Percentiles rank a stretch among this genome's conserved stretches.
Evolutionary conservation across 2,797 vertebrate genomes (phyloP).

Genomic region (Vireo griseus): DNA sequence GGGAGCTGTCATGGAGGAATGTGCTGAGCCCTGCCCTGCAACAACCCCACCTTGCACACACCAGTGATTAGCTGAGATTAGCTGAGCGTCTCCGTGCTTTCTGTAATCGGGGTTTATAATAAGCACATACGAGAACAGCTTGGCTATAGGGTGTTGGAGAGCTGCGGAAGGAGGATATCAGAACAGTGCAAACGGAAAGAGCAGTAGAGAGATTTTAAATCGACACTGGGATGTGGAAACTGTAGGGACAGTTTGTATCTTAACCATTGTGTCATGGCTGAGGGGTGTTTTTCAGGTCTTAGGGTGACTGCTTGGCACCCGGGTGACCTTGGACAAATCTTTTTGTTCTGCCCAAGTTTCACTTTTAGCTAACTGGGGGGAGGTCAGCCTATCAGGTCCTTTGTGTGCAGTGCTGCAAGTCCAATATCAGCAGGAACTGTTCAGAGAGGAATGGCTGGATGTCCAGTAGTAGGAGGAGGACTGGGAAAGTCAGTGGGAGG

Average conservation of each 20-base stretch:
- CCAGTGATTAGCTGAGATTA: conserved; percentile 19
- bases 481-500: background rate
- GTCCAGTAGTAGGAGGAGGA: background rate
- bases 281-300: background rate
- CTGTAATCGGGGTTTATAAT: background rate
- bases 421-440: background rate
- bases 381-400: background rate
- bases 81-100: background rate
- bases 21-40: background rate
- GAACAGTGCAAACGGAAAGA: background rate
- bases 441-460: background rate
- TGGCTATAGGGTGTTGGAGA: background rate
- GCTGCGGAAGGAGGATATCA: background rate
- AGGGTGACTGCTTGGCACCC: background rate
- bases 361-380: background rate
- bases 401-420: background rate
- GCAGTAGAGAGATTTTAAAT: background rate
- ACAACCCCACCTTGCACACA: background rate
- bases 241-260: background rate
- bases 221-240: fast-evolving
- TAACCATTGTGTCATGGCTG: background rate
- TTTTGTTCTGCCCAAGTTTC: background rate
- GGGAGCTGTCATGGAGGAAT: background rate
- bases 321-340: background rate
- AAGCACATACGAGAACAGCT: background rate